A percentile compares a stretch with the other conserved stretches of the same genome.
These are phyloP conservation scores for Leguminivora glycinivorella DNA, from an alignment of 1,140 invertebrate genomes.

Conservation along the genomic window DNA sequence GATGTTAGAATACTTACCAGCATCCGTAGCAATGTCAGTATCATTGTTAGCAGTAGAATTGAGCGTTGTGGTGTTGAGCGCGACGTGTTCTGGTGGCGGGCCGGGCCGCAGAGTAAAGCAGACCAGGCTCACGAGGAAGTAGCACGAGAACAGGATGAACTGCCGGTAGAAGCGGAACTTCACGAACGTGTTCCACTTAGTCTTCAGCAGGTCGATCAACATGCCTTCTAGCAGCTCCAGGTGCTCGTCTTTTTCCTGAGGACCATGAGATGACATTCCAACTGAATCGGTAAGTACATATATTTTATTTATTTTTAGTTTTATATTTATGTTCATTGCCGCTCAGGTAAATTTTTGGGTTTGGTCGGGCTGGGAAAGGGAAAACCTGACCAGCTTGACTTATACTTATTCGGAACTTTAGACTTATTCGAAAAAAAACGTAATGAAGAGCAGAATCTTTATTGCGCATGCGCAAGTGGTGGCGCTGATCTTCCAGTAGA, in stretches of 20 bases:
- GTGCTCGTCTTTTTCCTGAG: constrained; percentile 95
- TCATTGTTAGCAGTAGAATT: constrained; percentile 60
- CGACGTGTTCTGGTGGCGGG: constrained; percentile 68
- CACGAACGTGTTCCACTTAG: constrained; percentile 99
- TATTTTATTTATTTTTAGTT: neutral
- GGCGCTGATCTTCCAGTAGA: too few species aligned
- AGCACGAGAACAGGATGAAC: constrained; percentile 93
- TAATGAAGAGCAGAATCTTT: too few species aligned
- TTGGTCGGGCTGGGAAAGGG: too few species aligned
- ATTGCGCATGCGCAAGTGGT: too few species aligned
- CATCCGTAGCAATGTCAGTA: constrained; percentile 52
- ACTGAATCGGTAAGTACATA: neutral
- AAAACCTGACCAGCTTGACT: too few species aligned
- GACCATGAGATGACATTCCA: constrained; percentile 31
- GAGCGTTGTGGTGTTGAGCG: constrained; percentile 53
- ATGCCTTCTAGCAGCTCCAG: constrained; percentile 97
- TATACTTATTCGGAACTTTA: too few species aligned
- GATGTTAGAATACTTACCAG: too few species aligned
- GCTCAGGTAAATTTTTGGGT: too few species aligned
- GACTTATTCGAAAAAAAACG: too few species aligned
- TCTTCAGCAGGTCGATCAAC: constrained; percentile 94
- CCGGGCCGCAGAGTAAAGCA: constrained; percentile 94
- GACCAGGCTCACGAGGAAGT: constrained; percentile 92
- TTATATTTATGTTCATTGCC: constrained; percentile 8
- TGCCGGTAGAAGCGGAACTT: constrained; percentile 96